phyloP scores from a whole-genome alignment of 1,140 invertebrate species.

The Diabrotica virgifera region DNA sequence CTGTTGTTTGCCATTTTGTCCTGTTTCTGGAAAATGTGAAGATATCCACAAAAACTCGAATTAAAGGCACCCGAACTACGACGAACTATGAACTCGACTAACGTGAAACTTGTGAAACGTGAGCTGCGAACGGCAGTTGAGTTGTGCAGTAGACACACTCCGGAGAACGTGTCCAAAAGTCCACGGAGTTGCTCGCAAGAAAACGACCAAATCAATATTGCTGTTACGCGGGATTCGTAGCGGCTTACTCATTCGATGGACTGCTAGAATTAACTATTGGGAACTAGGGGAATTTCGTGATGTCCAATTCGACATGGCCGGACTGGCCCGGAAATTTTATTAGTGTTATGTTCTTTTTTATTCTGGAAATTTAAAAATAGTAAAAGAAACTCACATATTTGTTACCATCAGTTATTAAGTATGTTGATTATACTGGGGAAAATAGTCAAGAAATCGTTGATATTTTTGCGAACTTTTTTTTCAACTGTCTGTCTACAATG shows the following conservation, averaged over 20 bases:
- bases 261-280: background rate
- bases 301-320: no score
- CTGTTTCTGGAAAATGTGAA: slow-evolving; percentile 14
- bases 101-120: background rate
- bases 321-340: no score
- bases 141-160: background rate
- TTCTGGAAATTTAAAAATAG: no score
- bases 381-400: no score
- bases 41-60: slow-evolving; percentile 11
- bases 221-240: background rate
- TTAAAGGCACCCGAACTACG: slow-evolving; percentile 14
- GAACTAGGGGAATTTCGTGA: no score
- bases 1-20: slow-evolving; percentile 76
- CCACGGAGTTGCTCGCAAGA: background rate
- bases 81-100: slow-evolving; percentile 13
- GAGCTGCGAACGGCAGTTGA: background rate
- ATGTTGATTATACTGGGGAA: no score
- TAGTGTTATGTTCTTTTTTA: no score
- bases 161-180: background rate
- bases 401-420: no score
- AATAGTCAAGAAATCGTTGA: no score
- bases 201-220: background rate
- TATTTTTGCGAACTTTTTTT: no score
- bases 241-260: background rate
- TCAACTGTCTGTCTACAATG: no score